A percentile compares a stretch with the other conserved stretches of the same genome.
phyloP scores from a whole-genome alignment of 2,888 invertebrate genomes.

The Nowickia ferox region DNA sequence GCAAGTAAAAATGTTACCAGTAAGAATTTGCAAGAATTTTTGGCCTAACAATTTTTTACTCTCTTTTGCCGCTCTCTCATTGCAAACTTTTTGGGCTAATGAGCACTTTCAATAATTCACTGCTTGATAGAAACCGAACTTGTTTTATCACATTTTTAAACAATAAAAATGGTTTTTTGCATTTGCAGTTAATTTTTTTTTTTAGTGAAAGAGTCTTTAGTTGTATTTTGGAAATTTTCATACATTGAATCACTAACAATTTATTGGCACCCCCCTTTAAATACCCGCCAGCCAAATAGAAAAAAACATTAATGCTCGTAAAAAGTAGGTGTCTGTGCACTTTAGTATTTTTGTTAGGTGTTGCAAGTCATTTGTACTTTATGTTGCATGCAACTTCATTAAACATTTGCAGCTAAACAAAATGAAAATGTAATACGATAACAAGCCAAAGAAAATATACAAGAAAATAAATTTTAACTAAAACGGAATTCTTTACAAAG shows the following conservation, averaged over 20 bases:
- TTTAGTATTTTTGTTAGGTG: constrained; percentile 62
- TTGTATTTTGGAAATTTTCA: background rate
- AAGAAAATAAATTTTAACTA: constrained; percentile 46
- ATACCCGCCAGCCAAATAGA: background rate
- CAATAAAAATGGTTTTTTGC: no score
- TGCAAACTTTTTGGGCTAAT: no score
- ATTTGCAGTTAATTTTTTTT: background rate
- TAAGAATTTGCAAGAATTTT: no score
- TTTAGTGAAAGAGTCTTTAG: background rate
- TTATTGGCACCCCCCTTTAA: background rate
- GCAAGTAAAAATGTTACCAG: no score
- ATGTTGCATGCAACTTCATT: constrained; percentile 70
- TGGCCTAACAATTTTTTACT: no score
- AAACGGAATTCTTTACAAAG: constrained; percentile 51
- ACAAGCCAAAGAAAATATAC: constrained; percentile 18
- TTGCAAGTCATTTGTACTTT: constrained; percentile 71
- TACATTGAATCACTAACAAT: background rate
- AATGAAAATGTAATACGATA: constrained; percentile 44
- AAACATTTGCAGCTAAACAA: constrained; percentile 42
- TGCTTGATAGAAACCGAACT: no score
- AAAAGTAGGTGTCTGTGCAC: constrained; percentile 41
- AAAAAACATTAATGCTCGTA: background rate
- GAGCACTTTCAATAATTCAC: no score
- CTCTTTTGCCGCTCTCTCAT: no score
- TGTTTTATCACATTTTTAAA: no score